phyloP scores from a whole-genome alignment of 2,888 invertebrate genomes.

The Drosophila formosana region DNA sequence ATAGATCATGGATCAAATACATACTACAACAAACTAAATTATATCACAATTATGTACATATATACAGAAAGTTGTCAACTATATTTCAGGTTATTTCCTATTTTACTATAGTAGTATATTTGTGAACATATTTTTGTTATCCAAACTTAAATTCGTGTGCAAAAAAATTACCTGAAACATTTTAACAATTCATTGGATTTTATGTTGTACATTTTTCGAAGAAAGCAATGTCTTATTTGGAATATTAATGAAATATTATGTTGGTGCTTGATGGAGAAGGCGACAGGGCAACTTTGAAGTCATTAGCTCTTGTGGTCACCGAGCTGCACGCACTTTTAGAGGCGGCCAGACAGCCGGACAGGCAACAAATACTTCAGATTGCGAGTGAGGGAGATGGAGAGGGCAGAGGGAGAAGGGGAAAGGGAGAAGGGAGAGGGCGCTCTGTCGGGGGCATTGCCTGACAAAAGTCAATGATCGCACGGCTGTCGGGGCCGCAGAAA shows the following conservation, averaged over 20 bases:
- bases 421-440: not conserved
- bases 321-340: not conserved
- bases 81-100: too few relatives aligned
- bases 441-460: slow-evolving; percentile 56
- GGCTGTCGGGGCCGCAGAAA: slow-evolving; percentile 58
- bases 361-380: not conserved
- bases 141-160: too few relatives aligned
- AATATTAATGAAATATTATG: not conserved
- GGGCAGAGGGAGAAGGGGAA: not conserved
- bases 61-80: too few relatives aligned
- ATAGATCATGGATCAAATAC: too few relatives aligned
- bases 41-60: too few relatives aligned
- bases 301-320: not conserved
- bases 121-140: too few relatives aligned
- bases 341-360: not conserved
- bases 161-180: too few relatives aligned
- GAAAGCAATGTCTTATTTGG: not conserved
- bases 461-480: slow-evolving; percentile 78
- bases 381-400: not conserved
- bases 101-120: too few relatives aligned
- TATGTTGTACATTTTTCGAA: not conserved
- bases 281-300: not conserved
- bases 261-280: not conserved
- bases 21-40: too few relatives aligned
- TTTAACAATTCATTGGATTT: not conserved